Percentiles rank a stretch among this genome's conserved stretches.
These are phyloP conservation scores for Aleiodes sp. DNA, from an alignment of 1,140 invertebrate species.

Conservation along the genomic window DNA sequence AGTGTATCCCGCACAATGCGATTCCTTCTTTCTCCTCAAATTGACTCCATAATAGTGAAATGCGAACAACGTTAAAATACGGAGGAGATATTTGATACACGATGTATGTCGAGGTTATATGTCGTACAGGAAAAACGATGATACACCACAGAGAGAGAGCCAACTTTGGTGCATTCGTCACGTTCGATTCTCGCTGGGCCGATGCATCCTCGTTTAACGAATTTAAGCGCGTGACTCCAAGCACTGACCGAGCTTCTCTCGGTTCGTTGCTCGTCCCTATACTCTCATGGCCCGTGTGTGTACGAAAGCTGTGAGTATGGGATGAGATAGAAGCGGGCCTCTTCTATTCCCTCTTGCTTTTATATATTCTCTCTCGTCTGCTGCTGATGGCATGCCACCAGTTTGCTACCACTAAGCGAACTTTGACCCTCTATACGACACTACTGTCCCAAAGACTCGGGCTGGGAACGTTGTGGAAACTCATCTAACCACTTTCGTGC, in stretches of 20 bases:
- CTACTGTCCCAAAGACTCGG: not conserved
- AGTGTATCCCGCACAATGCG: too few relatives aligned
- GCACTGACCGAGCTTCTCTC: not conserved
- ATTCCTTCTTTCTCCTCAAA: too few relatives aligned
- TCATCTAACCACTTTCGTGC: conserved; percentile 22
- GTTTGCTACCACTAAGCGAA: conserved; percentile 7
- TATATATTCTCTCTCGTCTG: not conserved
- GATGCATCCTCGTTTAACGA: conserved; percentile 29
- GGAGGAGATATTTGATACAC: not conserved
- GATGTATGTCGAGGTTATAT: not conserved
- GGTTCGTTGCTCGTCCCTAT: not conserved
- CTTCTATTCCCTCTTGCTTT: not conserved
- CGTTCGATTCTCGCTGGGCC: conserved; percentile 31
- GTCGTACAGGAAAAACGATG: not conserved
- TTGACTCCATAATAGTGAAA: too few relatives aligned
- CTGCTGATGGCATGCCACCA: not conserved
- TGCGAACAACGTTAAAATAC: not conserved
- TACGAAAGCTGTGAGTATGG: too few relatives aligned
- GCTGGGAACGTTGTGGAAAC: conserved; percentile 6
- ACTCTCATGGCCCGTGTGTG: not conserved
- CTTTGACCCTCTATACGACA: not conserved
- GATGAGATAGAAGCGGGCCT: too few relatives aligned
- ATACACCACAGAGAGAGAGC: not conserved
- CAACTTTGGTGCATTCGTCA: conserved; percentile 24
- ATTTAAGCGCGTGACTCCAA: conserved; percentile 20